These are phyloP conservation scores for Melipona bicolor DNA, from an alignment of 2,888 invertebrate genomes.

Conservation along the genomic window DNA sequence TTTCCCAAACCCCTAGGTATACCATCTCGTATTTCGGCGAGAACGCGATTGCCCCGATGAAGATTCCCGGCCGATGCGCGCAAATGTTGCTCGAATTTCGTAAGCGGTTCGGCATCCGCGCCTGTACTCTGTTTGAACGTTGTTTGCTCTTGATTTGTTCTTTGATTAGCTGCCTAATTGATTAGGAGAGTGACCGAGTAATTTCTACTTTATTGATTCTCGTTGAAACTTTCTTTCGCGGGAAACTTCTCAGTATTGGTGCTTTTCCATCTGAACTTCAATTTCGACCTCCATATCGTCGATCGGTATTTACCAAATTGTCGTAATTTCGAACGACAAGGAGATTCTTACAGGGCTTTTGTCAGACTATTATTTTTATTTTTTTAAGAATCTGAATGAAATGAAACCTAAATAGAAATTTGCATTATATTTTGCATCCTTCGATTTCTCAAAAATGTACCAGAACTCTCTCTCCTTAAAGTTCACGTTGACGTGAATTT, in stretches of 20 bases:
- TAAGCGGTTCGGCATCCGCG: neutral
- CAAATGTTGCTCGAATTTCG: conserved; percentile 22
- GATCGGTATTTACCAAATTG: no score
- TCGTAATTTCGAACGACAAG: no score
- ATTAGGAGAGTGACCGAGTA: neutral
- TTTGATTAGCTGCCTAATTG: neutral
- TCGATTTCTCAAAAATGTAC: no score
- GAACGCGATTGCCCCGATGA: conserved; percentile 70
- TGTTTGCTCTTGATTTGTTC: neutral
- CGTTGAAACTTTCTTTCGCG: no score
- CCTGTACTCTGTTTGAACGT: neutral
- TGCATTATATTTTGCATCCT: no score
- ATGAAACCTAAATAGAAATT: no score
- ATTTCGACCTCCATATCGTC: no score
- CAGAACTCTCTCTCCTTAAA: neutral
- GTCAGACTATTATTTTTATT: no score
- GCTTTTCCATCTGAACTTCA: no score
- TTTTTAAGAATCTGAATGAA: no score
- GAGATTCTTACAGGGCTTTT: no score
- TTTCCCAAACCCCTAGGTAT: conserved; percentile 72
- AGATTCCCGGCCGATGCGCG: conserved; percentile 42
- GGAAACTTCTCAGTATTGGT: no score
- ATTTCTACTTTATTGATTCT: neutral
- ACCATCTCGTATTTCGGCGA: conserved; percentile 78
- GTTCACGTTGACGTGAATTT: neutral